phyloP scores from a whole-genome alignment of 2,797 vertebrate species.

The Cheirogaleus major region DNA sequence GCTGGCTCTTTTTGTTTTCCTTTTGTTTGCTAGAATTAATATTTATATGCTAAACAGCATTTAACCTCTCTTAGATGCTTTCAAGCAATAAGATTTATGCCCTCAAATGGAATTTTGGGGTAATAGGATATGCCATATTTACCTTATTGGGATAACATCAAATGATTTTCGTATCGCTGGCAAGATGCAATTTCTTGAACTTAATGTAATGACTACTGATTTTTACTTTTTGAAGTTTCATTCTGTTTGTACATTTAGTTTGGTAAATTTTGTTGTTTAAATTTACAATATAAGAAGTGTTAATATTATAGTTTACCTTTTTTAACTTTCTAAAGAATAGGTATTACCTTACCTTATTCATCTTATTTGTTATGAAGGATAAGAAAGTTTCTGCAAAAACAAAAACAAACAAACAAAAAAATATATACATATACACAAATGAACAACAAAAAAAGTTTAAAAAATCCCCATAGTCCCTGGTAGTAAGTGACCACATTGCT shows the following conservation, averaged over 20 bases:
- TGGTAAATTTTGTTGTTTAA: neutral
- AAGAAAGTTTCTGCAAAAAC: neutral
- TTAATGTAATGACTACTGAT: neutral
- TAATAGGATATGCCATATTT: neutral
- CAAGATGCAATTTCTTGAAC: neutral
- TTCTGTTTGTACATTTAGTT: neutral
- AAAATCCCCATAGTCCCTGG: neutral
- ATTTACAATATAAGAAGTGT: neutral
- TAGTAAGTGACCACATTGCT: neutral
- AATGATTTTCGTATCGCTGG: neutral
- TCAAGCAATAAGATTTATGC: neutral
- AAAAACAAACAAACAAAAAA: neutral
- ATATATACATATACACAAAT: neutral
- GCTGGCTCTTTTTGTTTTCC: neutral
- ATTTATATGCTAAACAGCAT: neutral
- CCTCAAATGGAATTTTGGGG: neutral
- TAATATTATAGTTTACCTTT: neutral
- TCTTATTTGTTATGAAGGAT: rapidly evolving
- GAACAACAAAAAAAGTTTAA: neutral
- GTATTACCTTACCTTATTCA: neutral
- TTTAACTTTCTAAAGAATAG: neutral
- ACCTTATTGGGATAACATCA: neutral
- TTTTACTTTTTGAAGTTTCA: neutral
- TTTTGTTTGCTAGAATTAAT: neutral
- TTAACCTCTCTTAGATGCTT: neutral